A percentile compares a stretch with the other conserved stretches of the same genome.
phyloP scores from a whole-genome alignment of 2,888 invertebrate species.

The Cyrtodaria siliqua region DNA sequence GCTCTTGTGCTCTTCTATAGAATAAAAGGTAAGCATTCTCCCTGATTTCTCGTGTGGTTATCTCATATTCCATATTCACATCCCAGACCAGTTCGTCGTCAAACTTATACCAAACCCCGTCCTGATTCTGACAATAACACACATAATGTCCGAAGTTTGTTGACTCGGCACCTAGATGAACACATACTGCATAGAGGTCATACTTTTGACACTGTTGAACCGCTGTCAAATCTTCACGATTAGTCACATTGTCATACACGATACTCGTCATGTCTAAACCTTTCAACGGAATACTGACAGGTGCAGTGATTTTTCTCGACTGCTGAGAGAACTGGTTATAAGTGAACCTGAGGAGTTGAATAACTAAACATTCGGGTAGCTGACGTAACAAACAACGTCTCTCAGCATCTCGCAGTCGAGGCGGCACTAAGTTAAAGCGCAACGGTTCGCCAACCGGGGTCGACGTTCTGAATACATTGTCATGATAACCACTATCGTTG shows the following conservation, averaged over 20 bases:
- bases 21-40: conserved; percentile 84
- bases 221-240: conserved; percentile 77
- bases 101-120: conserved; percentile 80
- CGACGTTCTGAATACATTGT: conserved; percentile 80
- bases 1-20: conserved; percentile 70
- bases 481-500: conserved; percentile 81
- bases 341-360: conserved; percentile 83
- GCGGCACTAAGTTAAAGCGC: conserved; percentile 26
- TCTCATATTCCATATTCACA: conserved; percentile 84
- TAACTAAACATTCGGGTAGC: conserved; percentile 83
- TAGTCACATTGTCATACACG: conserved; percentile 81
- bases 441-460: conserved; percentile 77
- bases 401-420: conserved; percentile 71
- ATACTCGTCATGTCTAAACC: conserved; percentile 78
- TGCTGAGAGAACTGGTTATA: conserved; percentile 74
- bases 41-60: conserved; percentile 78
- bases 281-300: conserved; percentile 79
- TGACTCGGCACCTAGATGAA: conserved; percentile 82
- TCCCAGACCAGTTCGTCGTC: conserved; percentile 82
- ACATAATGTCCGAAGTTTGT: conserved; percentile 83
- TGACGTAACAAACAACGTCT: conserved; percentile 81
- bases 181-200: conserved; percentile 82
- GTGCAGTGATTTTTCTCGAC: conserved; percentile 77
- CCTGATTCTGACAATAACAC: conserved; percentile 75
- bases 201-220: conserved; percentile 71